These are phyloP conservation scores for Varroa destructor DNA, from an alignment of 1,140 invertebrate genomes.

Conservation along the genomic window DNA sequence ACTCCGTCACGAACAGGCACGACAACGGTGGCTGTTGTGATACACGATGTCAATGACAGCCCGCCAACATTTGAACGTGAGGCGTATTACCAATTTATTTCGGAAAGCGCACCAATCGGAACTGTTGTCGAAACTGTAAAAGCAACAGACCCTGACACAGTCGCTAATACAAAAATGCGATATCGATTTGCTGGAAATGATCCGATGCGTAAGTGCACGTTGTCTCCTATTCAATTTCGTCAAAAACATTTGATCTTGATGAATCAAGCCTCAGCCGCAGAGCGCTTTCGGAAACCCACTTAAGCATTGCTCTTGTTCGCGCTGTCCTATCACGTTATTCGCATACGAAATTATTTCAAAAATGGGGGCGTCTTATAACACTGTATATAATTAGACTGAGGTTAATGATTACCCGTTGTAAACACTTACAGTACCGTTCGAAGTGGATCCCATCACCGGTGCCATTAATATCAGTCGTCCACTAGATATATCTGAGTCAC, in stretches of 20 bases:
- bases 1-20: slow-evolving; percentile 43
- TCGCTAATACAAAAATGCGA: slow-evolving; percentile 41
- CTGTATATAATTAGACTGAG: no score
- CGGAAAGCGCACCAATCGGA: slow-evolving; percentile 38
- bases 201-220: slow-evolving; percentile 3
- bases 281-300: no score
- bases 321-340: no score
- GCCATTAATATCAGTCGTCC: slow-evolving; percentile 68
- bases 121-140: slow-evolving; percentile 40
- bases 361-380: no score
- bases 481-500: slow-evolving; percentile 52
- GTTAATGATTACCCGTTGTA: no score
- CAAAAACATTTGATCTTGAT: not conserved
- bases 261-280: not conserved
- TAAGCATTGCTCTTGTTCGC: no score
- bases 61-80: slow-evolving; percentile 41
- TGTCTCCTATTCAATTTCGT: not conserved
- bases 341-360: no score
- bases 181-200: slow-evolving; percentile 37
- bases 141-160: slow-evolving; percentile 42
- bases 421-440: slow-evolving; percentile 62
- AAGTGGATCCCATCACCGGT: slow-evolving; percentile 70
- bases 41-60: slow-evolving; percentile 44
- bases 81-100: slow-evolving; percentile 38
- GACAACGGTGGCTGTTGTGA: slow-evolving; percentile 52